Conservation (phyloP, 2,113 vertebrate genomes). For the Herpailurus yagouaroundi region DNA sequence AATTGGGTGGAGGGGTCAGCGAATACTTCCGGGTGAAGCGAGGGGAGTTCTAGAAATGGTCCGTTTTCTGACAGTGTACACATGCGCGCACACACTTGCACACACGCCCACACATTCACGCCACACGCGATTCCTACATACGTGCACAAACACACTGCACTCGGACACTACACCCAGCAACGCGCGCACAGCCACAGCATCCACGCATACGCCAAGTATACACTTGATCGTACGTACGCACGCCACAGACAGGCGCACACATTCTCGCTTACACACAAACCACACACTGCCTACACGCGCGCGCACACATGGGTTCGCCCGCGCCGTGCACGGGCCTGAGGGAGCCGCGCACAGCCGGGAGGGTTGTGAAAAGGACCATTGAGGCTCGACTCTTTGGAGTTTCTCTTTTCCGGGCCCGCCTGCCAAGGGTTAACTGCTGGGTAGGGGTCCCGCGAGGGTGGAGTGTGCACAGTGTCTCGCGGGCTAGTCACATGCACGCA, state of each 20-base stretch:
- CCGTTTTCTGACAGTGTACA: not conserved
- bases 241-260: not conserved
- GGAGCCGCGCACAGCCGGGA: not conserved
- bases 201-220: not conserved
- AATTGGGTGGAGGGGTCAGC: slow-evolving; percentile 15
- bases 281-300: not conserved
- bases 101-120: not conserved
- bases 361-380: not conserved
- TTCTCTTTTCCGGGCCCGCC: not conserved
- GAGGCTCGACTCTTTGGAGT: not conserved
- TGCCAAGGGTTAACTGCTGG: not conserved
- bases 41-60: not conserved
- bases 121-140: not conserved
- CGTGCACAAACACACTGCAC: not conserved
- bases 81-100: not conserved
- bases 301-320: not conserved
- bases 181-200: not conserved
- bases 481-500: not conserved
- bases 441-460: not conserved
- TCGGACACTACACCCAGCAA: not conserved
- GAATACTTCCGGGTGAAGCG: slow-evolving; percentile 83
- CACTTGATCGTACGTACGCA: not conserved
- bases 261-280: not conserved
- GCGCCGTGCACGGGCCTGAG: not conserved
- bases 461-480: not conserved